Percentiles rank a stretch among this genome's conserved stretches.
Evolutionary conservation across 2,113 vertebrate species (phyloP).

Genomic region (Etia nguti): DNA sequence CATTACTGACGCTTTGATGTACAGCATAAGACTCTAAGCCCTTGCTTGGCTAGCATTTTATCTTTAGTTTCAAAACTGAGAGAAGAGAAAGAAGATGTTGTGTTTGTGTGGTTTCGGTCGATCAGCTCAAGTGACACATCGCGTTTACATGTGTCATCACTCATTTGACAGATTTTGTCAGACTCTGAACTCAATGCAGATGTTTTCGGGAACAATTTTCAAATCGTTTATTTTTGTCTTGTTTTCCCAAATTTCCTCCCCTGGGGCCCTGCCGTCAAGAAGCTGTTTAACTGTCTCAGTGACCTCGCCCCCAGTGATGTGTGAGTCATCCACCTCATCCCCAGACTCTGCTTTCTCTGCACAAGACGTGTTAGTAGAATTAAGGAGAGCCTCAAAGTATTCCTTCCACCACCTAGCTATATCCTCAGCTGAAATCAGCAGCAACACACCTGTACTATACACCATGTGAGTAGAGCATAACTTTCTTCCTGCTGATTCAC

Average conservation of each 20-base stretch:
- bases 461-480: background rate
- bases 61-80: background rate
- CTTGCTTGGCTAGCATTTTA: background rate
- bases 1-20: slow-evolving; percentile 33
- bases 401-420: background rate
- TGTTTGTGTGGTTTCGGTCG: background rate
- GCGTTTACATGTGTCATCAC: background rate
- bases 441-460: background rate
- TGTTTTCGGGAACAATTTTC: background rate
- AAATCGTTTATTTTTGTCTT: background rate
- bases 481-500: background rate
- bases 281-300: background rate
- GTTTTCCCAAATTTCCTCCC: background rate
- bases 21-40: background rate
- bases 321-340: background rate
- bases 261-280: background rate
- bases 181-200: background rate
- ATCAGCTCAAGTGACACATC: background rate
- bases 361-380: background rate
- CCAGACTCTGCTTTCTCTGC: background rate
- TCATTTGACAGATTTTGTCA: background rate
- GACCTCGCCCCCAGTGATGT: background rate
- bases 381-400: background rate
- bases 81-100: background rate
- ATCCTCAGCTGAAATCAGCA: background rate